Conservation (phyloP, 2,888 invertebrate genomes). For the Pelosia muscerda region DNA sequence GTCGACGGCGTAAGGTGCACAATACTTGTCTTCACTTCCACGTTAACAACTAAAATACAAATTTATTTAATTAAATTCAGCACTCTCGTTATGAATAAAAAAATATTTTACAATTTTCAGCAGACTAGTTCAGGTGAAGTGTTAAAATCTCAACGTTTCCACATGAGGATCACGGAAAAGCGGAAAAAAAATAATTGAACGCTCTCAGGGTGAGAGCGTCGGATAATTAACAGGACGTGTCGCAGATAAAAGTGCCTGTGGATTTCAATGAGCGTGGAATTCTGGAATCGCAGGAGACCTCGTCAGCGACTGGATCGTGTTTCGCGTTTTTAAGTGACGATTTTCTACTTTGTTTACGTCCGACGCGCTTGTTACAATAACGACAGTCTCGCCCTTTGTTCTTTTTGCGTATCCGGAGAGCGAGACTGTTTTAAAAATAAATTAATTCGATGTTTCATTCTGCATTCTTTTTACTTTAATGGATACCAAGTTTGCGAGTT, state of each 20-base stretch:
- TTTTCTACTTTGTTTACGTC: slow-evolving; percentile 76
- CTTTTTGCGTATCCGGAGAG: slow-evolving; percentile 54
- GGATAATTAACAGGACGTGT: slow-evolving; percentile 87
- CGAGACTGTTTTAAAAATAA: slow-evolving; percentile 62
- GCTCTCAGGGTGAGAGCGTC: slow-evolving; percentile 78
- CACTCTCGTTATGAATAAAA: slow-evolving; percentile 70
- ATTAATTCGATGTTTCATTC: slow-evolving; percentile 59
- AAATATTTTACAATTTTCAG: slow-evolving; percentile 74
- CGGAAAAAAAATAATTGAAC: slow-evolving; percentile 84
- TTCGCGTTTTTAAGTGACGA: slow-evolving; percentile 75
- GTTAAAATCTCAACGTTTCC: slow-evolving; percentile 85
- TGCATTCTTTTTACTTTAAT: slow-evolving; percentile 52
- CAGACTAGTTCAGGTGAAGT: slow-evolving; percentile 83
- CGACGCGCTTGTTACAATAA: slow-evolving; percentile 66
- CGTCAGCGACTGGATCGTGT: slow-evolving; percentile 63
- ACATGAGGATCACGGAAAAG: slow-evolving; percentile 81
- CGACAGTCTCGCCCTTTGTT: slow-evolving; percentile 61
- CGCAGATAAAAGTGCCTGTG: slow-evolving; percentile 82
- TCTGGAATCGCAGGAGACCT: slow-evolving; percentile 70
- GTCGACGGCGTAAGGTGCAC: slow-evolving; percentile 55
- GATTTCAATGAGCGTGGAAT: slow-evolving; percentile 79
- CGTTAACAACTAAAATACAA: slow-evolving; percentile 70
- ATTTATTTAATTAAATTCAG: slow-evolving; percentile 82
- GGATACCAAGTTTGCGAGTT: slow-evolving; percentile 31
- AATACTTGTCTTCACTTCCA: slow-evolving; percentile 58